Evolutionary conservation across 1,140 invertebrate species (phyloP).

Genomic region (Drosophila elegans): DNA sequence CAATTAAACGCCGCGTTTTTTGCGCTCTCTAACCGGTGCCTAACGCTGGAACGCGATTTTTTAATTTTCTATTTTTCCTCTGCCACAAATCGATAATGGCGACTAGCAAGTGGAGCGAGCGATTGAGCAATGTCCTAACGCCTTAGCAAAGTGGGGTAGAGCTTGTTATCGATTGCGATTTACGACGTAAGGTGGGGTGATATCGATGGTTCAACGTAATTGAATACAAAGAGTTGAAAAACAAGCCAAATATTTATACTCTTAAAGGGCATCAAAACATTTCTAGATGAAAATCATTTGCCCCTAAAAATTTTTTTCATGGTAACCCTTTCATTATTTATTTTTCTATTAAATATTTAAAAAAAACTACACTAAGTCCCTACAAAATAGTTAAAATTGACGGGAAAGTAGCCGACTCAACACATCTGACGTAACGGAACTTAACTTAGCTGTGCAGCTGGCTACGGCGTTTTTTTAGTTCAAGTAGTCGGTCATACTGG

Average conservation of each 20-base stretch:
- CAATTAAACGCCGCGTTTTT: conserved; percentile 56
- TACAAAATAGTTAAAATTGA: too few relatives aligned
- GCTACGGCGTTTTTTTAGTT: conserved; percentile 21
- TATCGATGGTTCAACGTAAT: conserved; percentile 2
- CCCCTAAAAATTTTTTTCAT: too few relatives aligned
- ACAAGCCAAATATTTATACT: not conserved
- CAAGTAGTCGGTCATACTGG: conserved; percentile 37
- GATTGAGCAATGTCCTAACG: conserved; percentile 11
- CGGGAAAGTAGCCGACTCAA: not conserved
- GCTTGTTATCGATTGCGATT: not conserved
- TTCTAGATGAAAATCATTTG: too few relatives aligned
- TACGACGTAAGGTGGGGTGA: not conserved
- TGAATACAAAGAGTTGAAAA: not conserved
- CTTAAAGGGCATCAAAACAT: too few relatives aligned
- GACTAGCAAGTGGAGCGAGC: conserved; percentile 31
- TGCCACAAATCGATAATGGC: conserved; percentile 77
- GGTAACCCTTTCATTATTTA: too few relatives aligned
- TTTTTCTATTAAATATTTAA: too few relatives aligned
- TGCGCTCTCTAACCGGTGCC: conserved; percentile 71
- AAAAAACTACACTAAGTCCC: too few relatives aligned
- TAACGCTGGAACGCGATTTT: conserved; percentile 66
- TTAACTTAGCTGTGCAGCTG: not conserved
- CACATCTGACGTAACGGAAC: not conserved
- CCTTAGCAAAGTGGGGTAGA: not conserved
- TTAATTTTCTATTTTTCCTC: conserved; percentile 67